Evolutionary conservation across 2,888 invertebrate species (phyloP).

Genomic region (Brenthis hecate): DNA sequence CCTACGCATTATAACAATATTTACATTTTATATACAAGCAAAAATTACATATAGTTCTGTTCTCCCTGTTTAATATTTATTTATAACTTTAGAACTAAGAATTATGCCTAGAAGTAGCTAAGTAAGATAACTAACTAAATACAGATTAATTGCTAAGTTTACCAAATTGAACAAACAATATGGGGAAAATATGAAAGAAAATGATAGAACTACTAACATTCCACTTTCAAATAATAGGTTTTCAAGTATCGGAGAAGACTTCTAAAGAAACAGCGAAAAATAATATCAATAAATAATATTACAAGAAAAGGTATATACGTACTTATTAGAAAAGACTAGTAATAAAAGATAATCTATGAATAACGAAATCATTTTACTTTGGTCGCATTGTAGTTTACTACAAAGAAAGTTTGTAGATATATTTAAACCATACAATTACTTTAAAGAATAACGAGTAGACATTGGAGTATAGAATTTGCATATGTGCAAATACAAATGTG

Average conservation of each 20-base stretch:
- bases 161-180: not conserved
- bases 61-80: too few relatives aligned
- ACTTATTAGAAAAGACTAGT: too few relatives aligned
- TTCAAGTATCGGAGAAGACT: not conserved
- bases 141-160: too few relatives aligned
- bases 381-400: not conserved
- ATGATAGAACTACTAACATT: not conserved
- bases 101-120: too few relatives aligned
- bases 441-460: constrained; percentile 10
- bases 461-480: constrained; percentile 17
- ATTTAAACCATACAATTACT: constrained; percentile 2
- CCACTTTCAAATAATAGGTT: not conserved
- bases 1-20: not conserved
- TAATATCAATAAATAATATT: not conserved
- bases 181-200: not conserved
- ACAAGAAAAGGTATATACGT: too few relatives aligned
- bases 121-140: too few relatives aligned
- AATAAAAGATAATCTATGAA: too few relatives aligned
- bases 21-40: not conserved
- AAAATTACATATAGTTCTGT: too few relatives aligned
- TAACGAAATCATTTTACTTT: too few relatives aligned
- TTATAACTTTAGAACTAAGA: too few relatives aligned
- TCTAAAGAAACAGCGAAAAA: not conserved
- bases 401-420: not conserved
- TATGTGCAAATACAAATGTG: constrained; percentile 20